Base-by-base conservation (phyloP, 2,113 vertebrate genomes). In the Anthoscopus minutus region DNA sequence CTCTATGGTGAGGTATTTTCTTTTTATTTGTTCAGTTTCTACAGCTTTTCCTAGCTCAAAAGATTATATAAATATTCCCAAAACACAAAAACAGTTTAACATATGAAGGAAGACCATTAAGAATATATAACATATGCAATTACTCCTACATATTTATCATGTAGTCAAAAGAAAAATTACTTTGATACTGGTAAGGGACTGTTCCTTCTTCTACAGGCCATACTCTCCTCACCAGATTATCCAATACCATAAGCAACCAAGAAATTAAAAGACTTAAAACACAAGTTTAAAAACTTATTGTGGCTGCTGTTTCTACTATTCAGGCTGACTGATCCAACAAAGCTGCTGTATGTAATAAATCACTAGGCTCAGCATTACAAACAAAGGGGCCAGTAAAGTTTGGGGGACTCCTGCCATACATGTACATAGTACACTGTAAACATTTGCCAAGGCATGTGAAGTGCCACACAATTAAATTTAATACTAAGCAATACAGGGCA, bases 151-250 rank as follows among this genome's bases (percentile, higher is more conserved):
- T 60, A 51, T 40, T 77, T 50, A 27, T 57, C 25, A 23, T 7
- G 4, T 65, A 90, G 66, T 5, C 45, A 5, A 62, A 85, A 5
- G 14, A 92, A 85, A 5, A 65, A 83, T 23, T 81, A 47, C 18
- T 93, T 70, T 1, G 1, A 25, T 33, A 47, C 3, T 31, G 2
- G 48, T 2, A 8, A 13, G 33, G 27, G 4, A 30, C 8, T 5
- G 6, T 19, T 86, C 45, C 38, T 77, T 77, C 40, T 48, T 70
- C 47, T 58, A 84, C 7, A 66, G 25, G 28, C 15, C 78, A 31
- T 4, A 13, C 31, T 71, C 35, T 88, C 35, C 71, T 92, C 9
- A 4, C 15, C 33, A 82, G 37, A 92, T 65, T 53, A 28, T 90
- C n/a, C 33, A 86, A 50, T 8, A n/a, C 15, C 5, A 0, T 2